Conservation (phyloP, 2,113 vertebrate species). For the Craseonycteris thonglongyai region DNA sequence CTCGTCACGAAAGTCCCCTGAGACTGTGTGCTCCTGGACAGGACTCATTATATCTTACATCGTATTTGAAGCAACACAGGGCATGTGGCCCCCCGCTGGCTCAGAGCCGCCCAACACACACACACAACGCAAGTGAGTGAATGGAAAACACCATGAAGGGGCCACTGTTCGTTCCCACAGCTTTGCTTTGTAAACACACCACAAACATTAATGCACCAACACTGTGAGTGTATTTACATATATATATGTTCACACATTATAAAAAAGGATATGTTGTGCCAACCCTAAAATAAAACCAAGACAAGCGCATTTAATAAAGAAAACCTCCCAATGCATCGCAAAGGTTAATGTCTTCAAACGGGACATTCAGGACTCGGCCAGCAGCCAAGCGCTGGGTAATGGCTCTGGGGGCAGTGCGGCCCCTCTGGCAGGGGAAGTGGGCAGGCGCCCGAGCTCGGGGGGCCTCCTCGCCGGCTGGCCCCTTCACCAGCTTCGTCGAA, state of each 20-base stretch:
- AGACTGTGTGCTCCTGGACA: fast-evolving
- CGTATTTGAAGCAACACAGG: too few species aligned
- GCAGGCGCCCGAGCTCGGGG: background rate
- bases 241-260: background rate
- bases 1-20: too few species aligned
- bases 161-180: background rate
- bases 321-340: fast-evolving
- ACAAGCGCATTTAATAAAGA: background rate
- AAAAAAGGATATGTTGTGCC: background rate
- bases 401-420: fast-evolving
- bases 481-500: background rate
- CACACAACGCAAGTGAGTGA: fast-evolving
- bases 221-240: background rate
- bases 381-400: background rate
- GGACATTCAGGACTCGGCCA: background rate
- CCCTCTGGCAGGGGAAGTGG: background rate
- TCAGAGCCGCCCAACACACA: background rate
- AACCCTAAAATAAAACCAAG: background rate
- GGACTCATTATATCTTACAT: too few species aligned
- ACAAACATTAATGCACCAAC: background rate
- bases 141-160: background rate
- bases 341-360: background rate
- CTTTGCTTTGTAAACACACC: background rate
- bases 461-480: background rate
- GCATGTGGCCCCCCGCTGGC: fast-evolving